These are phyloP conservation scores for Didymodactylos carnosus DNA, from an alignment of 2,888 invertebrate species.

Conservation along the genomic window DNA sequence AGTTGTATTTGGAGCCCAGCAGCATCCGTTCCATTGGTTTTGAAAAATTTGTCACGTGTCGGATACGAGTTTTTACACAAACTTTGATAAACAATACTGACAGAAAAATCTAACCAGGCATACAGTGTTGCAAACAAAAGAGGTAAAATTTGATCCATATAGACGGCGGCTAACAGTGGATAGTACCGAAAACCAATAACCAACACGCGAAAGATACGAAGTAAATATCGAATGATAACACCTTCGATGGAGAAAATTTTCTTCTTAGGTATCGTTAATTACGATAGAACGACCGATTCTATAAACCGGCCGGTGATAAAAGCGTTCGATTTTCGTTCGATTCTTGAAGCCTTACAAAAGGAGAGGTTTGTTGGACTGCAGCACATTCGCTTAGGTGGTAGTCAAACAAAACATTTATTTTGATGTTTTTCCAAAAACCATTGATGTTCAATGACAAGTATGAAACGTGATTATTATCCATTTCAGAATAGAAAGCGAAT, in stretches of 20 bases:
- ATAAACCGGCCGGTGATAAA: too few species aligned
- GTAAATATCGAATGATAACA: neutral
- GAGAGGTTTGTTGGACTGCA: too few species aligned
- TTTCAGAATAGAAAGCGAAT: too few species aligned
- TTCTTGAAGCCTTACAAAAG: too few species aligned
- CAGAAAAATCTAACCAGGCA: neutral
- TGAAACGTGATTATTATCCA: too few species aligned
- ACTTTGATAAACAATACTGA: neutral
- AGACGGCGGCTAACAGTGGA: neutral
- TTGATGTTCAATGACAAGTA: too few species aligned
- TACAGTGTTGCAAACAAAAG: neutral
- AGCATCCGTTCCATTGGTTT: neutral
- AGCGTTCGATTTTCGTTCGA: neutral
- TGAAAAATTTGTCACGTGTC: neutral
- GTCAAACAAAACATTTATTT: too few species aligned
- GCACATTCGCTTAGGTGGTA: neutral
- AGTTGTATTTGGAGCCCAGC: neutral
- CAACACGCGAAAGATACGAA: neutral
- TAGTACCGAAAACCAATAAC: neutral
- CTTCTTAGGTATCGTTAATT: too few species aligned
- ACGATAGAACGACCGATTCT: too few species aligned
- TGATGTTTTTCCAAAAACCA: too few species aligned
- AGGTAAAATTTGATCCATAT: neutral
- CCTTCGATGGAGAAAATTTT: too few species aligned
- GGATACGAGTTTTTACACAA: neutral